Percentiles rank a stretch among this genome's conserved stretches.
phyloP scores from a whole-genome alignment of 2,888 invertebrate species.

The Netelia fuscicornis region DNA sequence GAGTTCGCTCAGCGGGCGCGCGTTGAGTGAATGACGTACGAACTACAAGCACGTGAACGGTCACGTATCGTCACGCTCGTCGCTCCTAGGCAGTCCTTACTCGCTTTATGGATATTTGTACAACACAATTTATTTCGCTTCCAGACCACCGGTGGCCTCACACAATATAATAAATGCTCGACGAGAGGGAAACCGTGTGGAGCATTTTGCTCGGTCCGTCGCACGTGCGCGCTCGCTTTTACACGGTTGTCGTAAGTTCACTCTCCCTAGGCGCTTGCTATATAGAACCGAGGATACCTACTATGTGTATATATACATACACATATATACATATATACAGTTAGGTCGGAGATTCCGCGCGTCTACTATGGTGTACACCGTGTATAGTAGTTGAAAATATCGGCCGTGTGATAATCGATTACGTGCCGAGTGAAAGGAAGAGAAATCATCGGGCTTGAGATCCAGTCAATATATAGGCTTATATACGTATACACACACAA shows the following conservation, averaged over 20 bases:
- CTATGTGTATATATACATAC: neutral
- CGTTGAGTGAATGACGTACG: conserved; percentile 14
- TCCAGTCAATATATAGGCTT: conserved; percentile 48
- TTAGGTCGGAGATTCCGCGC: conserved; percentile 17
- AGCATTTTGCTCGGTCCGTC: conserved; percentile 33
- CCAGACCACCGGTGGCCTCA: conserved; percentile 52
- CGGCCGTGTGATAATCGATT: conserved; percentile 78
- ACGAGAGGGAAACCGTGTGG: conserved; percentile 42
- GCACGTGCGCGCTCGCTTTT: conserved; percentile 49
- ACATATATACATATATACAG: neutral
- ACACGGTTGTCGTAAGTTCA: conserved; percentile 56
- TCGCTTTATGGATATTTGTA: conserved; percentile 69
- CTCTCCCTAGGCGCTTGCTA: conserved; percentile 32
- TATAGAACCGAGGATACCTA: conserved; percentile 10
- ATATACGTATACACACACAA: neutral
- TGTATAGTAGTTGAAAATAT: conserved; percentile 66
- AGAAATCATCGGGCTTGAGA: conserved; percentile 74
- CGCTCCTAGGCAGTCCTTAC: conserved; percentile 33
- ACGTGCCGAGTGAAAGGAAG: conserved; percentile 75
- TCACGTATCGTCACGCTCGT: neutral
- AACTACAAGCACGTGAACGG: conserved; percentile 4
- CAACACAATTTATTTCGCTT: conserved; percentile 71
- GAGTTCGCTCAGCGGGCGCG: conserved; percentile 50
- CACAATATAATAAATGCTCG: conserved; percentile 60
- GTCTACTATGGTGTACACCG: conserved; percentile 28